These are phyloP conservation scores for Notothenia rossii DNA, from an alignment of 2,113 vertebrate species.

Conservation along the genomic window DNA sequence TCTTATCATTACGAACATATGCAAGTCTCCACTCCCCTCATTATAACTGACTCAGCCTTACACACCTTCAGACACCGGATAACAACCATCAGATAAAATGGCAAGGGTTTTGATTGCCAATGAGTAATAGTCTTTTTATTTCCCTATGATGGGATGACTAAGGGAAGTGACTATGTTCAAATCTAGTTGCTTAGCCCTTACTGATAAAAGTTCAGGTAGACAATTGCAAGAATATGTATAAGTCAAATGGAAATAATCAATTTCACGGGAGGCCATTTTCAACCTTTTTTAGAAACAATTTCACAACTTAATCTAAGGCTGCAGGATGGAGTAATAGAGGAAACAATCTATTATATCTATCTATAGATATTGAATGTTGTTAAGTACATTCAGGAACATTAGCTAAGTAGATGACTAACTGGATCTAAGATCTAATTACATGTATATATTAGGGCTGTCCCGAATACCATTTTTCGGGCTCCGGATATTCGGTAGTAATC, in stretches of 20 bases:
- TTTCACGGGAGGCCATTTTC: not conserved
- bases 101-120: not conserved
- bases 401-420: not conserved
- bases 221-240: not conserved
- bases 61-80: conserved; percentile 42
- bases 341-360: too few relatives aligned
- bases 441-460: too few relatives aligned
- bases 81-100: conserved; percentile 1
- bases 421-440: too few relatives aligned
- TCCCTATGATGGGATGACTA: conserved; percentile 30
- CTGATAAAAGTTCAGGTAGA: not conserved
- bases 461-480: too few relatives aligned
- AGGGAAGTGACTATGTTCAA: conserved; percentile 16
- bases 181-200: not conserved
- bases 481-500: too few relatives aligned
- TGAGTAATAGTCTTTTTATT: conserved; percentile 53
- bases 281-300: not conserved
- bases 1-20: conserved; percentile 14
- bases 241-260: conserved; percentile 14
- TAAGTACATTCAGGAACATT: not conserved
- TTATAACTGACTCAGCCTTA: conserved; percentile 31
- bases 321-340: too few relatives aligned
- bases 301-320: too few relatives aligned
- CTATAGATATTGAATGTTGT: not conserved
- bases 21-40: conserved; percentile 30